Evolutionary conservation across 1,140 invertebrate genomes (phyloP).

Genomic region (Ridgeia piscesae): DNA sequence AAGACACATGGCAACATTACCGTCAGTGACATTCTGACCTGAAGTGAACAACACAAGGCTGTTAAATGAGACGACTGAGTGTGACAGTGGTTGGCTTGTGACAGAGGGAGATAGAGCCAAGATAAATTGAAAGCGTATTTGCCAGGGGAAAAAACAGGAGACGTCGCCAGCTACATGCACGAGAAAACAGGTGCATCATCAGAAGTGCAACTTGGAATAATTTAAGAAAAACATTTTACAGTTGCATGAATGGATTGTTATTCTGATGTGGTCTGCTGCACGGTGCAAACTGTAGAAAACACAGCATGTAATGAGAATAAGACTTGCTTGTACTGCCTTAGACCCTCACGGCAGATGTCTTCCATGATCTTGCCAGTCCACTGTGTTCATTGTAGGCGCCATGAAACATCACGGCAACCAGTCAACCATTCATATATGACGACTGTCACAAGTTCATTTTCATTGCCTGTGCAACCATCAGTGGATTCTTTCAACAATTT

Average conservation of each 20-base stretch:
- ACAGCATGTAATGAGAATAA: not conserved
- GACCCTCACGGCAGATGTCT: not conserved
- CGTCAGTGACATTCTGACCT: not conserved
- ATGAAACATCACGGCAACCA: not conserved
- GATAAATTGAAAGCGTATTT: not conserved
- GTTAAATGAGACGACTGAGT: not conserved
- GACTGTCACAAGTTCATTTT: not conserved
- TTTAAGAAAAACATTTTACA: not conserved
- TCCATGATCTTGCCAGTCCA: not conserved
- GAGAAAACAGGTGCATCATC: not conserved
- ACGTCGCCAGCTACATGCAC: not conserved
- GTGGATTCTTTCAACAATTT: not conserved
- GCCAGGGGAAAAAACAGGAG: not conserved
- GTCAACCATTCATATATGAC: not conserved
- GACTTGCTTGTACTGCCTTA: not conserved
- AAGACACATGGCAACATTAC: not conserved
- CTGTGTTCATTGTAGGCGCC: not conserved
- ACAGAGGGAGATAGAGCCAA: not conserved
- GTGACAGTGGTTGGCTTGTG: not conserved
- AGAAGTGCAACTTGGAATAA: not conserved
- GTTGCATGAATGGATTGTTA: too few relatives aligned
- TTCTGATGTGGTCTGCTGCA: not conserved
- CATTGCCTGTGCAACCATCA: too few relatives aligned
- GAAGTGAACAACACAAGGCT: not conserved
- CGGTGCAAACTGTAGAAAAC: not conserved